Evolutionary conservation across 2,797 vertebrate genomes (phyloP).

Genomic region (Chelon auratus): DNA sequence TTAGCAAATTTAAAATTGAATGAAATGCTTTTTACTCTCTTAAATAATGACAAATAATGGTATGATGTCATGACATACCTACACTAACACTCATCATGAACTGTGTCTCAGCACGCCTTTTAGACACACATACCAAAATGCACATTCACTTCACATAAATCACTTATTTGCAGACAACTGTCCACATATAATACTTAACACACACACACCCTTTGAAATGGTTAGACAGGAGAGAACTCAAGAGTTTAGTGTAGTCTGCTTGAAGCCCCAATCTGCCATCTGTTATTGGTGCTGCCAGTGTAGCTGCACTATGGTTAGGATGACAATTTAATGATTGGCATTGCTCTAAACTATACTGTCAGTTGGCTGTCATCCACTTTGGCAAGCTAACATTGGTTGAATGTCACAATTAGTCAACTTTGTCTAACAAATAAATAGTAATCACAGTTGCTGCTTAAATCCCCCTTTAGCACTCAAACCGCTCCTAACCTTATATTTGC

Average conservation of each 20-base stretch:
- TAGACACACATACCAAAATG: neutral
- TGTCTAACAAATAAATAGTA: no score
- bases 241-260: neutral
- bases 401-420: no score
- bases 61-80: no score
- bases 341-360: no score
- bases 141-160: neutral
- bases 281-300: neutral
- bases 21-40: no score
- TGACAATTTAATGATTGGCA: no score
- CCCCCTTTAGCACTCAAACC: neutral
- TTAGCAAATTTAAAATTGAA: no score
- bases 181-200: neutral
- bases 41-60: no score
- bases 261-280: slow-evolving; percentile 16
- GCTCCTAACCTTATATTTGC: neutral
- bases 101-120: neutral
- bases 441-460: no score
- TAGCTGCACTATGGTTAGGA: neutral
- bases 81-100: neutral
- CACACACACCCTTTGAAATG: neutral
- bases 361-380: no score
- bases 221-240: slow-evolving; percentile 11
- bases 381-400: no score
- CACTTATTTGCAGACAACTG: neutral